A percentile compares a stretch with the other conserved stretches of the same genome.
These are phyloP conservation scores for Scophthalmus maximus DNA, from an alignment of 2,113 vertebrate genomes.

Conservation along the genomic window DNA sequence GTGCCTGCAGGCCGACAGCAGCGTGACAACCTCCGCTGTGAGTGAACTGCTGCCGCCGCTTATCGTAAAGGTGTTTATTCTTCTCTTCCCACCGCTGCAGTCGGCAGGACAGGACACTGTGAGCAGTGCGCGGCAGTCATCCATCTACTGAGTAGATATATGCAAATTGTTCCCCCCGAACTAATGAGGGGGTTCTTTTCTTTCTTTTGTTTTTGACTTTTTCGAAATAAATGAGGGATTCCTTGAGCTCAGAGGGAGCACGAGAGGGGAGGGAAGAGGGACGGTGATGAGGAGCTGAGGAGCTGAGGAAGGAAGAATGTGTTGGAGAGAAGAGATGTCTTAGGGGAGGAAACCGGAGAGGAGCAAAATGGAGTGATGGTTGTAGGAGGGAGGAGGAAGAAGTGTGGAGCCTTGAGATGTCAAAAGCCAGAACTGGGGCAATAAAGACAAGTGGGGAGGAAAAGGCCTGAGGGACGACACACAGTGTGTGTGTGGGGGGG, in stretches of 20 bases:
- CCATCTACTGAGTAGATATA: conserved; percentile 40
- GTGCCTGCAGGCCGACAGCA: background rate
- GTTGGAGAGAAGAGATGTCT: background rate
- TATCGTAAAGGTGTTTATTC: conserved; percentile 1
- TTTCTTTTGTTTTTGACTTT: conserved; percentile 1
- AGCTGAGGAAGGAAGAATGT: background rate
- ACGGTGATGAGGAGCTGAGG: background rate
- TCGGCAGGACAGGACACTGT: conserved; percentile 17
- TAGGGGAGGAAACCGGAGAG: background rate
- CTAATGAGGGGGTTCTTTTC: conserved; percentile 39
- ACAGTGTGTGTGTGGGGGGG: background rate
- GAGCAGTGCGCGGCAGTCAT: conserved; percentile 29
- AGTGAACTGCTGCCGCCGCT: conserved; percentile 10
- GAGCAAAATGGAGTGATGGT: background rate
- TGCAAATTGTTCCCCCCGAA: conserved; percentile 45
- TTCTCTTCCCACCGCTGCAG: conserved; percentile 33
- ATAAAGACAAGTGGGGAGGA: conserved; percentile 19
- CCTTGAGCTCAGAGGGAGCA: conserved; percentile 21
- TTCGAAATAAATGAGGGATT: conserved; percentile 56
- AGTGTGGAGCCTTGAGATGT: conserved; percentile 25
- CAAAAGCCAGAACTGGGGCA: conserved; percentile 42
- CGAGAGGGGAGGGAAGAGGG: background rate
- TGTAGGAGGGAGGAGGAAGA: background rate
- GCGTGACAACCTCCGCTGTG: background rate
- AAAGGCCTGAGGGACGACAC: conserved; percentile 3